These are phyloP conservation scores for Temnothorax rugatulus DNA, from an alignment of 2,888 invertebrate species.

Conservation along the genomic window DNA sequence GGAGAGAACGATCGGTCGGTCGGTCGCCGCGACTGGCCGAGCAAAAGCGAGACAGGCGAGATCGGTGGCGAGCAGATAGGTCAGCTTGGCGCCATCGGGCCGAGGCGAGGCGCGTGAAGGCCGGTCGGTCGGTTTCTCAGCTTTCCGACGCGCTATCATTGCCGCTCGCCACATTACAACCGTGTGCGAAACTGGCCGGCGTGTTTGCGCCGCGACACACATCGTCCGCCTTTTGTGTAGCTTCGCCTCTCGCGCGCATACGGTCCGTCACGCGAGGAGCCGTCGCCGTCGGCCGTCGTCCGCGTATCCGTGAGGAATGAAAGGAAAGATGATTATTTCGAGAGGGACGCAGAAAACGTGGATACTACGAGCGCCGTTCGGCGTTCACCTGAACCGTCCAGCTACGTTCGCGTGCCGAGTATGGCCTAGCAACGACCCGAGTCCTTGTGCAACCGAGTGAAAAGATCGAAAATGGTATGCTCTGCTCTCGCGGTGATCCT, in stretches of 20 bases:
- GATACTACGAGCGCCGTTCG: not conserved
- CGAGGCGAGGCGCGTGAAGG: slow-evolving; percentile 77
- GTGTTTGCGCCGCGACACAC: not conserved
- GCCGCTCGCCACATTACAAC: slow-evolving; percentile 41
- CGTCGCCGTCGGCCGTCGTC: not conserved
- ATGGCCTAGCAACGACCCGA: not conserved
- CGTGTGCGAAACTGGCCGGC: slow-evolving; percentile 7
- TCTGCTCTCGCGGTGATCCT: not conserved
- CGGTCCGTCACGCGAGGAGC: not conserved
- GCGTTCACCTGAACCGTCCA: not conserved
- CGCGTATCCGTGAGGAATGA: not conserved
- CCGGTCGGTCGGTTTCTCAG: slow-evolving; percentile 69
- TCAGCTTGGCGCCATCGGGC: slow-evolving; percentile 81
- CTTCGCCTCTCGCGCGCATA: not conserved
- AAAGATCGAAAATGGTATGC: slow-evolving; percentile 4
- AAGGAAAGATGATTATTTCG: not conserved
- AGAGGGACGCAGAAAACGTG: not conserved
- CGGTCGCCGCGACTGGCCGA: slow-evolving; percentile 26
- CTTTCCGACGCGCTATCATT: slow-evolving; percentile 31
- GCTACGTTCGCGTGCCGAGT: not conserved
- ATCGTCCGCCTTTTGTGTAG: slow-evolving; percentile 20
- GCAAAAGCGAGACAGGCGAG: slow-evolving; percentile 55
- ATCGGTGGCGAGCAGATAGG: slow-evolving; percentile 77
- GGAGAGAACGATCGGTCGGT: slow-evolving; percentile 25
- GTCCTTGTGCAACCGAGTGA: not conserved